Percentiles rank a stretch among this genome's conserved stretches.
These are phyloP conservation scores for Hirtodrosophila confusa DNA, from an alignment of 2,888 invertebrate genomes.

Conservation along the genomic window DNA sequence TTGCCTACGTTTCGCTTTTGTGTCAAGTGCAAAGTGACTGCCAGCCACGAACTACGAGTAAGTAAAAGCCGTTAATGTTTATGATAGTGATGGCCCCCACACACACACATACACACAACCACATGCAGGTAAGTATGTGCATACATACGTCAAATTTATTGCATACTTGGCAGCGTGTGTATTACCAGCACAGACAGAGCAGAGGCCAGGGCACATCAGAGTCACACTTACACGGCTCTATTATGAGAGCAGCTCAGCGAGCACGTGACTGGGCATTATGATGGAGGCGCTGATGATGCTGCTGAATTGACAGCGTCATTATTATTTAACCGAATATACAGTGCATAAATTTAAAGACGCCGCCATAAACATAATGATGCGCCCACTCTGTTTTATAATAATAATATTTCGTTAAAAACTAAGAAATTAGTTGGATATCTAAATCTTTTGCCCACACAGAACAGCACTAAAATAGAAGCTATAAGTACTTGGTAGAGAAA, in stretches of 20 bases:
- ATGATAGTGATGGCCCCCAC: constrained; percentile 58
- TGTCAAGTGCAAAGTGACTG: constrained; percentile 64
- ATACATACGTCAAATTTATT: constrained; percentile 63
- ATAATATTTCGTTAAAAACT: too few species aligned
- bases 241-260: constrained; percentile 44
- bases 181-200: constrained; percentile 29
- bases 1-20: constrained; percentile 57
- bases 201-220: constrained; percentile 12
- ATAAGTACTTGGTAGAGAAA: too few species aligned
- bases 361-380: too few species aligned
- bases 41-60: constrained; percentile 52
- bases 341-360: constrained; percentile 5
- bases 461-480: too few species aligned
- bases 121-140: constrained; percentile 17
- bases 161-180: constrained; percentile 65
- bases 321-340: constrained; percentile 40
- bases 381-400: too few species aligned
- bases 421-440: too few species aligned
- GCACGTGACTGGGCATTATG: constrained; percentile 54
- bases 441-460: too few species aligned
- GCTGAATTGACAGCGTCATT: constrained; percentile 28
- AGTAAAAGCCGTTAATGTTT: constrained; percentile 78
- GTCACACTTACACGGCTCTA: constrained; percentile 21
- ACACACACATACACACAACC: constrained; percentile 9
- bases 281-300: background rate